Conservation (phyloP, 1,140 invertebrate species). For the Cherax quadricarinatus region DNA sequence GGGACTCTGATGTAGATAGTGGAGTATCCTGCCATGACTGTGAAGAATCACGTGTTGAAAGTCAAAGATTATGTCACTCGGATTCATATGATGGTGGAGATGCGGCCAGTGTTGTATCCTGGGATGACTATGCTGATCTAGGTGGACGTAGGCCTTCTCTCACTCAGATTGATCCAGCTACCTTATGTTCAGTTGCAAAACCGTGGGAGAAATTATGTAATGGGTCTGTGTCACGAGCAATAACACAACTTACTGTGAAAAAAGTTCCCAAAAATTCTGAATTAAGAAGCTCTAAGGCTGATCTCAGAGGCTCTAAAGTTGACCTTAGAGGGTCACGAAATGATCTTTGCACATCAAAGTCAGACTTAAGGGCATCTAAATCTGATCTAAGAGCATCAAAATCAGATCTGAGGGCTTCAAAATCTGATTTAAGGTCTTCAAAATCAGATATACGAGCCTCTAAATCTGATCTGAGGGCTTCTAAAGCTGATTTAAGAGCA, state of each 20-base stretch:
- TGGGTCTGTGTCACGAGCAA: slow-evolving; percentile 69
- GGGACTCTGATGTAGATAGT: slow-evolving; percentile 67
- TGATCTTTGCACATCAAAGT: slow-evolving; percentile 55
- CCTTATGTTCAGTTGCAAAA: slow-evolving; percentile 48
- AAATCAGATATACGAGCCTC: slow-evolving; percentile 55
- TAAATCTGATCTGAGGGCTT: slow-evolving; percentile 41
- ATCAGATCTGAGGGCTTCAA: slow-evolving; percentile 56
- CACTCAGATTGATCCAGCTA: slow-evolving; percentile 53
- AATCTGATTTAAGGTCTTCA: slow-evolving; percentile 57
- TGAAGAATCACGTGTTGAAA: slow-evolving; percentile 65
- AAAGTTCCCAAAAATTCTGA: slow-evolving; percentile 54
- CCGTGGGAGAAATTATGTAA: slow-evolving; percentile 72
- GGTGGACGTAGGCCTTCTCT: slow-evolving; percentile 42
- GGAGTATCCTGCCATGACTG: slow-evolving; percentile 68
- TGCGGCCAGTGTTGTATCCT: slow-evolving; percentile 63
- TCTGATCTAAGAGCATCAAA: slow-evolving; percentile 66
- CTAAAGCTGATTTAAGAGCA: slow-evolving; percentile 25
- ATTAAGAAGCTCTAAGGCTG: slow-evolving; percentile 20
- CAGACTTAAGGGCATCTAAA: slow-evolving; percentile 65
- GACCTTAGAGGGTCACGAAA: slow-evolving; percentile 60
- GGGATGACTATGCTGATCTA: slow-evolving; percentile 67
- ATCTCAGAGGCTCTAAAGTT: slow-evolving; percentile 46
- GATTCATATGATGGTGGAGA: slow-evolving; percentile 71
- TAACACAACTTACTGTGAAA: slow-evolving; percentile 60
- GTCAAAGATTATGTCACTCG: slow-evolving; percentile 58